Conservation (phyloP, 2,113 vertebrate genomes). For the Gobio gobio region DNA sequence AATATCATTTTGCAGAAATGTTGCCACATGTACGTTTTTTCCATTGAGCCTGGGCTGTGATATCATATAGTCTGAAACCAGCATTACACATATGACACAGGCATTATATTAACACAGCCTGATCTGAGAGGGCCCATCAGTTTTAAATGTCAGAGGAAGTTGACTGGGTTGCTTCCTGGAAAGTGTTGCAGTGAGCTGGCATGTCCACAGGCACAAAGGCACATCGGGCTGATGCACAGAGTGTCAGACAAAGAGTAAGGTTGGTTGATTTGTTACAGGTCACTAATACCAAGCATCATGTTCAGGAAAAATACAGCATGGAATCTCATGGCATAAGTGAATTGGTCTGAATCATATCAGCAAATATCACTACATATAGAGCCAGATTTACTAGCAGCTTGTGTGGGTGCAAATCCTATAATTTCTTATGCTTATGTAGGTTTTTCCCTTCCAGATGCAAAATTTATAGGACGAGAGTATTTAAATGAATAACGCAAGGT, state of each 20-base stretch:
- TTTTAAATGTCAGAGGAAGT: not conserved
- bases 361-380: not conserved
- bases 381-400: too few relatives aligned
- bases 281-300: not conserved
- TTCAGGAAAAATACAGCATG: not conserved
- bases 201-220: slow-evolving; percentile 6
- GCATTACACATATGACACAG: not conserved
- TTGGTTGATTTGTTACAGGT: not conserved
- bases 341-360: not conserved
- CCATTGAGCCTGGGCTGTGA: too few relatives aligned
- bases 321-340: not conserved
- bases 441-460: too few relatives aligned
- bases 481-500: too few relatives aligned
- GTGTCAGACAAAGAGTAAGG: not conserved
- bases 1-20: too few relatives aligned
- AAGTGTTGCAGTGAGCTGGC: not conserved
- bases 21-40: too few relatives aligned
- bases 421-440: too few relatives aligned
- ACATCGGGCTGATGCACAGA: not conserved
- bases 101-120: not conserved
- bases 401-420: too few relatives aligned
- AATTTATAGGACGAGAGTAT: too few relatives aligned
- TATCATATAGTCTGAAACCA: too few relatives aligned
- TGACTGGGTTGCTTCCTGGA: not conserved
- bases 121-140: not conserved